These are phyloP conservation scores for Erannis defoliaria DNA, from an alignment of 2,888 invertebrate species.

Conservation along the genomic window DNA sequence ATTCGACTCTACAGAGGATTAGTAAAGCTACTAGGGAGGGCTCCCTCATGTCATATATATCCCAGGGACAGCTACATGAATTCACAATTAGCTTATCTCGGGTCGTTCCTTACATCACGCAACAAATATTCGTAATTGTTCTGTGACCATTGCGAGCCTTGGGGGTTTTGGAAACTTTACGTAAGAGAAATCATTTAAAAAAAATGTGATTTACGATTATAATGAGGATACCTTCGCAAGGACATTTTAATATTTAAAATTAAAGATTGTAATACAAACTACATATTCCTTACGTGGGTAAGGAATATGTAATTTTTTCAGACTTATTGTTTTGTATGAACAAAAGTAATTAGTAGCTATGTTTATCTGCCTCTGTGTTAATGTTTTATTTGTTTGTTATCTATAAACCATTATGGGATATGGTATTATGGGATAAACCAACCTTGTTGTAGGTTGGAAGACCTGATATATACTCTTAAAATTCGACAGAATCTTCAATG, in stretches of 20 bases:
- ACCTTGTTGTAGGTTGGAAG: too few relatives aligned
- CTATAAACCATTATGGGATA: too few relatives aligned
- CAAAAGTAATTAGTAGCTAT: too few relatives aligned
- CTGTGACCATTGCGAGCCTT: constrained; percentile 17
- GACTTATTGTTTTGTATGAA: too few relatives aligned
- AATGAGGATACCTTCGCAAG: background rate
- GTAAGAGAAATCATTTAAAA: background rate
- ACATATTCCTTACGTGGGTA: too few relatives aligned
- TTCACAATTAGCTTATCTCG: constrained; percentile 83
- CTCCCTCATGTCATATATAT: constrained; percentile 71
- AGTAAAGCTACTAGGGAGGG: constrained; percentile 39
- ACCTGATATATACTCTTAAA: too few relatives aligned
- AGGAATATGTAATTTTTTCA: too few relatives aligned
- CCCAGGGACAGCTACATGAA: constrained; percentile 78
- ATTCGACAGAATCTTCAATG: too few relatives aligned
- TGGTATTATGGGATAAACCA: too few relatives aligned
- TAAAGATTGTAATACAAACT: too few relatives aligned
- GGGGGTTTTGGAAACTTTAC: background rate
- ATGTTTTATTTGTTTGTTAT: too few relatives aligned
- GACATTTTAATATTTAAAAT: background rate
- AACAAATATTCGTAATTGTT: constrained; percentile 75
- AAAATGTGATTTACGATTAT: background rate
- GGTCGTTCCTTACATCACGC: constrained; percentile 76
- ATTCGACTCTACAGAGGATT: background rate
- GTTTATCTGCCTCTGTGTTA: too few relatives aligned